These are phyloP conservation scores for Xenopus borealis DNA, from an alignment of 2,113 vertebrate species.

Conservation along the genomic window DNA sequence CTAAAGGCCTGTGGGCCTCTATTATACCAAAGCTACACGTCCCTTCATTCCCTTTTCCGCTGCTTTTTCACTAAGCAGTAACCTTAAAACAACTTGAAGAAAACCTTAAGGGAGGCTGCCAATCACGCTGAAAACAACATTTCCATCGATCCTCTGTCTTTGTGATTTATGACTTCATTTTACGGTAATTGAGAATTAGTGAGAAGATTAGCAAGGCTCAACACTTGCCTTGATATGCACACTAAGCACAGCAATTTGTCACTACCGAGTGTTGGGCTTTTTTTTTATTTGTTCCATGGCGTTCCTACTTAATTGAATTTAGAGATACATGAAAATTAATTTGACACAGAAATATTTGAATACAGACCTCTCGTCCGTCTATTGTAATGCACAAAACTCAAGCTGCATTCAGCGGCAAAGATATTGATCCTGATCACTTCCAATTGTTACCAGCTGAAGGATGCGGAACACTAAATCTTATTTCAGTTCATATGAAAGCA, in stretches of 20 bases:
- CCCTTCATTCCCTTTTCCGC: slow-evolving; percentile 48
- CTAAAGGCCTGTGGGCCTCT: slow-evolving; percentile 80
- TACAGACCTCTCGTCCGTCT: slow-evolving; percentile 70
- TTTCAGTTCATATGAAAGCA: slow-evolving; percentile 85
- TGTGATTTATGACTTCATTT: slow-evolving; percentile 99
- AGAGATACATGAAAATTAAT: slow-evolving; percentile 91
- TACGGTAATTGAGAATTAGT: slow-evolving; percentile 99
- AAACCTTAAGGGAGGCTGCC: slow-evolving; percentile 93
- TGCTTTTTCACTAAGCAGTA: slow-evolving; percentile 69
- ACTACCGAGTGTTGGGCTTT: slow-evolving; percentile 81
- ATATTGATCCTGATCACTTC: slow-evolving; percentile 89
- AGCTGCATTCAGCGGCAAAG: slow-evolving; percentile 62
- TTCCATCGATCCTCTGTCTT: slow-evolving; percentile 95
- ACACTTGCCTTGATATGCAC: slow-evolving; percentile 85
- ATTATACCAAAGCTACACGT: slow-evolving; percentile 85
- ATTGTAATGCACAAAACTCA: slow-evolving; percentile 63
- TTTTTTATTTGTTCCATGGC: slow-evolving; percentile 74
- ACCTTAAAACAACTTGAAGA: slow-evolving; percentile 96
- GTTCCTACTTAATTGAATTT: slow-evolving; percentile 89
- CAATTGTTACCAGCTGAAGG: slow-evolving; percentile 80
- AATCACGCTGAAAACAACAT: slow-evolving; percentile 93
- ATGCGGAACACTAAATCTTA: slow-evolving; percentile 84
- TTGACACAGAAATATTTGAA: slow-evolving; percentile 84
- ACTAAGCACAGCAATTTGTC: slow-evolving; percentile 91
- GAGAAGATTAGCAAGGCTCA: slow-evolving; percentile 91